These are phyloP conservation scores for Phrynocephalus forsythii DNA, from an alignment of 2,797 vertebrate species.

Conservation along the genomic window DNA sequence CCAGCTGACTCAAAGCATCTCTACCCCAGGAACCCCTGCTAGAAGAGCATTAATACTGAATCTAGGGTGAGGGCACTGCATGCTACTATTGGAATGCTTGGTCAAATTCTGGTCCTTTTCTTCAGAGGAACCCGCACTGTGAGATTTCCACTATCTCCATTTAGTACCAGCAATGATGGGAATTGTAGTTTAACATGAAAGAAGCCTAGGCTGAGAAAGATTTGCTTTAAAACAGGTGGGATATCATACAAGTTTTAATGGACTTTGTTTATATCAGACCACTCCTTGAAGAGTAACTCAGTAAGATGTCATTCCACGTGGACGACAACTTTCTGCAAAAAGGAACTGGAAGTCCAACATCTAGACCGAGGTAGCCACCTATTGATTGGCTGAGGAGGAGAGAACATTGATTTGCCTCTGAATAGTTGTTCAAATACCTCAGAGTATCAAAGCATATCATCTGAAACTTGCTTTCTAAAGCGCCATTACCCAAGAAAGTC, in stretches of 20 bases:
- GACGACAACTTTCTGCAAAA: constrained; percentile 1
- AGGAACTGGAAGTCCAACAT: not conserved
- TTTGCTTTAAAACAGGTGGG: not conserved
- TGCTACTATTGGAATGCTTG: not conserved
- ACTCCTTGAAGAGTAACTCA: not conserved
- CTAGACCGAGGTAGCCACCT: not conserved
- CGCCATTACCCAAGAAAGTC: not conserved
- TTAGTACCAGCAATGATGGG: not conserved
- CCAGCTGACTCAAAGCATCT: not conserved
- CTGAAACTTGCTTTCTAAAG: constrained; percentile 1
- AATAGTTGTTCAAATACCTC: constrained; percentile 41
- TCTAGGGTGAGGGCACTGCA: not conserved
- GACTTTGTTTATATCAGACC: not conserved
- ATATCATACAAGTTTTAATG: not conserved
- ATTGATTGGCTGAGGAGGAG: not conserved
- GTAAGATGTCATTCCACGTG: not conserved
- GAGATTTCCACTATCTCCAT: not conserved
- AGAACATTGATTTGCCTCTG: constrained; percentile 38
- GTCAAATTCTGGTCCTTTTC: not conserved
- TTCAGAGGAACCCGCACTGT: not conserved
- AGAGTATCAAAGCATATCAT: constrained; percentile 35
- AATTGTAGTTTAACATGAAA: not conserved
- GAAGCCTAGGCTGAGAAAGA: not conserved
- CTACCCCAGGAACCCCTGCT: not conserved
- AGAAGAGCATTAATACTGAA: not conserved